A percentile compares a stretch with the other conserved stretches of the same genome.
phyloP scores from a whole-genome alignment of 1,140 invertebrate species.

The Helicoverpa armigera region DNA sequence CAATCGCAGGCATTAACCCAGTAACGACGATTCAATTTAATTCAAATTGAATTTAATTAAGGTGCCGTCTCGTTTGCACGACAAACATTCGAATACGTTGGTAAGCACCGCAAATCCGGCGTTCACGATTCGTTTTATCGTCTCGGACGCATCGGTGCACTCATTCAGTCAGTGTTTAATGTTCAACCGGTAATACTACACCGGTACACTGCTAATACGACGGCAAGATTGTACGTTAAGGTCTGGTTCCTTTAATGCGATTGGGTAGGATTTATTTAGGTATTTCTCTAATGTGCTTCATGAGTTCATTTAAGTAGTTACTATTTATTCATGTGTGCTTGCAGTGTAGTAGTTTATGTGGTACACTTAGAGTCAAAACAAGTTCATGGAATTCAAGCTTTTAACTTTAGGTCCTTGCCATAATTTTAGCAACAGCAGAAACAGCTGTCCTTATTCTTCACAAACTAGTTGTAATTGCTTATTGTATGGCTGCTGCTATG shows the following conservation, averaged over 20 bases:
- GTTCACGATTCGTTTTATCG: conserved; percentile 75
- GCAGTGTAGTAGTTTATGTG: too few relatives aligned
- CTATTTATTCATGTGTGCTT: too few relatives aligned
- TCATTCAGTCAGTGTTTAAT: conserved; percentile 66
- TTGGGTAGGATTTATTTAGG: not conserved
- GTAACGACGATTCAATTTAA: conserved; percentile 72
- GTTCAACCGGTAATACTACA: conserved; percentile 65
- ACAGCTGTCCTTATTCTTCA: not conserved
- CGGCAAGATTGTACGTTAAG: conserved; percentile 55
- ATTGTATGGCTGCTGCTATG: too few relatives aligned
- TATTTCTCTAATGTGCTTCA: not conserved
- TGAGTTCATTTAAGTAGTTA: not conserved
- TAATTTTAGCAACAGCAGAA: not conserved
- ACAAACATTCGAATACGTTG: conserved; percentile 59
- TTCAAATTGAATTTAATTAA: conserved; percentile 77
- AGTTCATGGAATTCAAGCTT: too few relatives aligned
- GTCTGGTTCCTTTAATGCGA: conserved; percentile 48
- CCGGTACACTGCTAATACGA: conserved; percentile 61
- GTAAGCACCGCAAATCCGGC: conserved; percentile 61
- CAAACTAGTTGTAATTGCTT: too few relatives aligned
- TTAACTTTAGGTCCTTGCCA: not conserved
- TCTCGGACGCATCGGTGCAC: conserved; percentile 64
- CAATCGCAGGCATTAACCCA: conserved; percentile 73
- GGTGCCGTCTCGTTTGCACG: conserved; percentile 69
- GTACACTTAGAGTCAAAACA: too few relatives aligned